phyloP scores from a whole-genome alignment of 2,113 vertebrate genomes.

The Myrmecophaga tridactyla region DNA sequence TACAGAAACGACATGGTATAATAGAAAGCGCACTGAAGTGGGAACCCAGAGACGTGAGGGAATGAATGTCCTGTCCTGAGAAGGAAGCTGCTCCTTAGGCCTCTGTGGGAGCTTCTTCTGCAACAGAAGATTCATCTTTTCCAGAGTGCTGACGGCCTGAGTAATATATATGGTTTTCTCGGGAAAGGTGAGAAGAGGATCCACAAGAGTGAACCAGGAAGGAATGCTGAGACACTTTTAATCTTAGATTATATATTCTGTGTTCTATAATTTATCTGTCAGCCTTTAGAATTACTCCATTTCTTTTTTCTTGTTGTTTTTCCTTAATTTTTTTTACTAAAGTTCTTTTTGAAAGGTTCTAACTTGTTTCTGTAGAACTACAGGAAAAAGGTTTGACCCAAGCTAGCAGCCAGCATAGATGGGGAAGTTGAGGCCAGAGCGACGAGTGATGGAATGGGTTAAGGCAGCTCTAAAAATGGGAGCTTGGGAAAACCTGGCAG shows the following conservation, averaged over 20 bases:
- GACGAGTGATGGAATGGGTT: neutral
- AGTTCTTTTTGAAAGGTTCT: constrained; percentile 7
- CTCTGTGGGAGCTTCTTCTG: neutral
- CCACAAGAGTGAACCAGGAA: neutral
- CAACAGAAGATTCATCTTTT: neutral
- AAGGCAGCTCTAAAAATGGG: neutral
- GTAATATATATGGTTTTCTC: neutral
- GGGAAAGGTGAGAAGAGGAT: neutral
- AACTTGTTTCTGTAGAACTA: constrained; percentile 19
- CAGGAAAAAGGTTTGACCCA: neutral
- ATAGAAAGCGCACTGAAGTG: neutral
- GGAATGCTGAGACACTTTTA: neutral
- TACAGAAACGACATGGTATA: neutral
- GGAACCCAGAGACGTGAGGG: neutral
- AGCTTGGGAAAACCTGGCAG: neutral
- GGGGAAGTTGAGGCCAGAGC: neutral
- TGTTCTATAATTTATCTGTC: neutral
- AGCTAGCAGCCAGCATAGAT: neutral
- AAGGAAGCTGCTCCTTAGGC: neutral
- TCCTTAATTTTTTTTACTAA: neutral
- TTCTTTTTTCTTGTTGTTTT: neutral
- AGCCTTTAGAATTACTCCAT: neutral
- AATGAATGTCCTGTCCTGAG: neutral
- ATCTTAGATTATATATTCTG: neutral
- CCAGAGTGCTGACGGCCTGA: neutral